Evolutionary conservation across 2,888 invertebrate genomes (phyloP).

Genomic region (Anticlea derivata): DNA sequence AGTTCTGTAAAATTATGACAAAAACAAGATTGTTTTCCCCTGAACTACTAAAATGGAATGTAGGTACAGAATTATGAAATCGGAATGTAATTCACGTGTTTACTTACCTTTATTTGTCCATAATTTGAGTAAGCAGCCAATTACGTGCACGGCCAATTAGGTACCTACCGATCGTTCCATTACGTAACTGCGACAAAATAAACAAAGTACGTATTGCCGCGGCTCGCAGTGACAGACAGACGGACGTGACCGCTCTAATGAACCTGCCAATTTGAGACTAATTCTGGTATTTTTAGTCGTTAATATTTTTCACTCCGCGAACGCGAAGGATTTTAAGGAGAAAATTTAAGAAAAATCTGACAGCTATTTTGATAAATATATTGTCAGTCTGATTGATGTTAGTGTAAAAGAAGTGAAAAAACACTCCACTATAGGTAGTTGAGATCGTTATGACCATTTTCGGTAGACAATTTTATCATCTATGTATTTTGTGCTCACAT

Average conservation of each 20-base stretch:
- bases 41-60: neutral
- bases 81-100: slow-evolving; percentile 9
- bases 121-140: slow-evolving; percentile 18
- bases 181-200: slow-evolving; percentile 22
- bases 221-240: slow-evolving; percentile 13
- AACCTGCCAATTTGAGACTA: slow-evolving; percentile 9
- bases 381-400: too few relatives aligned
- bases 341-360: too few relatives aligned
- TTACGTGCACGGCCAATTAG: slow-evolving; percentile 14
- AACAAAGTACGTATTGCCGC: slow-evolving; percentile 15
- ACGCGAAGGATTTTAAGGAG: too few relatives aligned
- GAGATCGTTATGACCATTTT: too few relatives aligned
- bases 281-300: too few relatives aligned
- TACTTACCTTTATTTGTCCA: slow-evolving; percentile 9
- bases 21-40: neutral
- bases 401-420: too few relatives aligned
- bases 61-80: slow-evolving; percentile 11
- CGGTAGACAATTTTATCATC: too few relatives aligned
- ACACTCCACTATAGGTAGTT: too few relatives aligned
- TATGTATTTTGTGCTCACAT: too few relatives aligned
- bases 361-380: too few relatives aligned
- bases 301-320: too few relatives aligned
- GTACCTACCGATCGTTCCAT: neutral
- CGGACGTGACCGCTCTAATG: slow-evolving; percentile 22
- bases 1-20: neutral